Evolutionary conservation across 1,140 invertebrate genomes (phyloP).

Genomic region (Idris sp.): DNA sequence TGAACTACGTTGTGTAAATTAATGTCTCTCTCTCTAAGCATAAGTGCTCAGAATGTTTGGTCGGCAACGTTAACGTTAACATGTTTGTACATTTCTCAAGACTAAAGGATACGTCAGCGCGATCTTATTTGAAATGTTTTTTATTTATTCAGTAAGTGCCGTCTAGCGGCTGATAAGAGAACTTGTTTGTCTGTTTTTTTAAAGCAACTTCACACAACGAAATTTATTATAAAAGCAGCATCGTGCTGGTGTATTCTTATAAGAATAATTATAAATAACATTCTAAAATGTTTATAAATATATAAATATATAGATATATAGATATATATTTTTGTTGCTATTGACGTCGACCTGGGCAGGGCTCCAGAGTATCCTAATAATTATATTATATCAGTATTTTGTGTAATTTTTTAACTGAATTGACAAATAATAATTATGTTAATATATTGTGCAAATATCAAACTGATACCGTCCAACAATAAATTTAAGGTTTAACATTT

Average conservation of each 20-base stretch:
- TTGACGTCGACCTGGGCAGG: constrained; percentile 72
- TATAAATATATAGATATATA: constrained; percentile 67
- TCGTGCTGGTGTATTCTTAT: constrained; percentile 58
- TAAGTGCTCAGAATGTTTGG: constrained; percentile 57
- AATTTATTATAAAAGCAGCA: constrained; percentile 40
- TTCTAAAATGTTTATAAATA: constrained; percentile 65
- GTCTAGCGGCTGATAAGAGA: too few relatives aligned
- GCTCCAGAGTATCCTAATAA: constrained; percentile 74
- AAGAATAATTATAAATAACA: constrained; percentile 70
- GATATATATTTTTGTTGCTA: constrained; percentile 72
- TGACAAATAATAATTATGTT: constrained; percentile 74
- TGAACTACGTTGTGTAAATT: constrained; percentile 47
- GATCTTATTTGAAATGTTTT: constrained; percentile 51
- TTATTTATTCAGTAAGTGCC: too few relatives aligned
- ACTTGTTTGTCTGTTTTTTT: too few relatives aligned
- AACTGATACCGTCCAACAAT: constrained; percentile 78
- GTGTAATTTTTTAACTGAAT: constrained; percentile 73
- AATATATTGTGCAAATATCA: constrained; percentile 78
- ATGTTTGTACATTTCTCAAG: constrained; percentile 60
- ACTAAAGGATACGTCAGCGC: constrained; percentile 56
- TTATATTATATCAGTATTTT: constrained; percentile 76
- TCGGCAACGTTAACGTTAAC: constrained; percentile 55
- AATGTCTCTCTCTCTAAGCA: constrained; percentile 31
- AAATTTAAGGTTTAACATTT: constrained; percentile 71
- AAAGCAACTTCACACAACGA: too few relatives aligned